These are phyloP conservation scores for Forficula auricularia DNA, from an alignment of 1,140 invertebrate genomes.

Conservation along the genomic window DNA sequence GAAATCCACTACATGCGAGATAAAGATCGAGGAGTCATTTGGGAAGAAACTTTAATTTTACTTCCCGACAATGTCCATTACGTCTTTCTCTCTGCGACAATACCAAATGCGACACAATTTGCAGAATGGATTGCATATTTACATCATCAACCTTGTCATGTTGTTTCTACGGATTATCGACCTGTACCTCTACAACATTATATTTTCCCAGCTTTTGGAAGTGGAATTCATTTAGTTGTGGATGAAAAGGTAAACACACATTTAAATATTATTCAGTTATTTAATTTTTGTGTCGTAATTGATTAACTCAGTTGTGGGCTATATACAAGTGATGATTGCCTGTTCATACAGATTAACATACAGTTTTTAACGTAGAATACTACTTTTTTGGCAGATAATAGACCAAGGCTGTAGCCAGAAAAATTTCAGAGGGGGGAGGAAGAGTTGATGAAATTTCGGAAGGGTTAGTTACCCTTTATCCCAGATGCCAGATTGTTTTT, in stretches of 20 bases:
- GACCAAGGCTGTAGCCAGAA: too few species aligned
- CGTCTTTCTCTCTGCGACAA: conserved; percentile 97
- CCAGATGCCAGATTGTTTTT: too few species aligned
- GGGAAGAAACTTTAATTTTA: conserved; percentile 98
- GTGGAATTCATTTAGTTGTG: conserved; percentile 90
- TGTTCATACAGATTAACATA: too few species aligned
- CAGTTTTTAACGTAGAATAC: too few species aligned
- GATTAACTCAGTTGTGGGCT: too few species aligned
- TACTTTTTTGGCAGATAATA: too few species aligned
- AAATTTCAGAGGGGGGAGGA: too few species aligned
- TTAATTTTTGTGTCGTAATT: too few species aligned
- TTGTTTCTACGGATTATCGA: conserved; percentile 96
- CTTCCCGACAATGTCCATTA: conserved; percentile 95
- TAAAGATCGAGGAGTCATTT: conserved; percentile 96
- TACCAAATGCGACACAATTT: conserved; percentile 96
- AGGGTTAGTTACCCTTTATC: too few species aligned
- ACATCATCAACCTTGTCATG: conserved; percentile 94
- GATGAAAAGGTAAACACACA: conserved; percentile 78
- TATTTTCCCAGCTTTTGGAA: conserved; percentile 85
- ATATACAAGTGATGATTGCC: too few species aligned
- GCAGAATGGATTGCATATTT: conserved; percentile 96
- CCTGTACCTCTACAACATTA: conserved; percentile 97
- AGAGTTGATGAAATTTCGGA: too few species aligned
- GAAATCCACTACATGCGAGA: conserved; percentile 99
- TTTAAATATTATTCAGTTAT: too few species aligned